Evolutionary conservation across 2,888 invertebrate species (phyloP), one percentile per base, ranked within the genome.

Genomic region (Gibbula magus): DNA sequence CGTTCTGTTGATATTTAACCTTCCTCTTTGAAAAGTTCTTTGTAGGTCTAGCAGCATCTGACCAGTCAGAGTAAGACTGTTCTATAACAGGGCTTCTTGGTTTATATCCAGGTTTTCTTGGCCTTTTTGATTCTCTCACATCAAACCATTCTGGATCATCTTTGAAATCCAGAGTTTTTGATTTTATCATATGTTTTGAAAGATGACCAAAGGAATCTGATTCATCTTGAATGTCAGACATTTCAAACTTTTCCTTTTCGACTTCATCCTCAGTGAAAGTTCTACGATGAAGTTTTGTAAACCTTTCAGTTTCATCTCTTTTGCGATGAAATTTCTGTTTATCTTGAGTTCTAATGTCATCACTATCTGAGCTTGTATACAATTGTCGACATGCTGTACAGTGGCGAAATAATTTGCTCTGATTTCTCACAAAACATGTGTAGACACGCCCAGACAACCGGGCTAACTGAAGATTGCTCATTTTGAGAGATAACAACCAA

Each of bases 181-280:
- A 22, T 45, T n/a, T 78, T 79, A 54, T 83, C 52, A 20, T 45
- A 16, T 16, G 25, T 75, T 39, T 51, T 52, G 20, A 29, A 7
- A 67, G 51, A 29, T 66, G 7, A 18, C 81, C 81, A 82, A 82
- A 82, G 0, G 22, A 29, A 77, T 82, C 79, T 22, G 45, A 35
- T 35, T 67, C 75, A 45, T 39, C 32, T 13, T 16, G 8, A 22
- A 22, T 10, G 20, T 29, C 18, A 1, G 29, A 73, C 18, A n/a
- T 22, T 61, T 52, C 22, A 18, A 79, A 75, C 4, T 22, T 75
- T 35, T 45, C 29, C 3, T 77, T 22, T 39, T 18, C 61, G 22
- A n/a, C 61, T 45, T 79, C 81, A 54, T 77, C 52, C 18, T 56
- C 67, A 18, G 54, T 79, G 3, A 83, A 77, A 4, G 66, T 39